Evolutionary conservation across 2,888 invertebrate species (phyloP), one percentile per base, ranked within the genome.

Genomic region (Rhorus exstirpatorius): DNA sequence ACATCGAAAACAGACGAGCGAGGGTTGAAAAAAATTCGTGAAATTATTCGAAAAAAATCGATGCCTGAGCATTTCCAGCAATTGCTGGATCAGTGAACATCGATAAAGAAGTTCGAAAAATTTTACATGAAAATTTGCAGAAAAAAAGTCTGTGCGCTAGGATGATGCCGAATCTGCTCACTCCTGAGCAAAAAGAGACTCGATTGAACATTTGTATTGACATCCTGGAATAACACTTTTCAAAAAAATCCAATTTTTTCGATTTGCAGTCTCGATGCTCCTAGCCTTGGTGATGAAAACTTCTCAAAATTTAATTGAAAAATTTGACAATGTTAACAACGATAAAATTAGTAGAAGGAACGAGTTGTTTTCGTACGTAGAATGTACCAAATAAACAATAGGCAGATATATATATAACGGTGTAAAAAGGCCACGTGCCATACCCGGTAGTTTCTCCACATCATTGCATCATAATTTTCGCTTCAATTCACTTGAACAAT

Each of bases 401-500:
- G 1, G 31, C 58, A 10, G 44, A 10, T 19, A 46, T 12, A n/a
- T n/a, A n/a, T n/a, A n/a, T n/a, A n/a, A 24, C 14, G 26, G 41
- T 41, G 14, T 31, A 55, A 46, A 70, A 58, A 44, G 19, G 58
- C 53, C 61, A 74, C 72, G 72, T 49, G 53, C 17, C 51, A 1
- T n/a, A 60, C 19, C 41, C 4, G 38, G 38, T 19, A 24, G 1
- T 6, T 19, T 65, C 79, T 74, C 68, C 58, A 74, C 74, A 21
- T 46, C 74, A 75, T 79, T 79, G 81, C 74, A 19, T 82, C 74
- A 70, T 65, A 60, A 79, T 75, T 65, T 70, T 79, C 70, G 74
- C 70, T 82, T 79, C 79, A 58, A 79, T 79, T 70, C 70, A 55
- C 82, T 75, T 46, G 79, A 82, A 82, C 82, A 82, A 82, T 82